These are phyloP conservation scores for Alethe castanea DNA, from an alignment of 2,113 vertebrate genomes.

Conservation along the genomic window DNA sequence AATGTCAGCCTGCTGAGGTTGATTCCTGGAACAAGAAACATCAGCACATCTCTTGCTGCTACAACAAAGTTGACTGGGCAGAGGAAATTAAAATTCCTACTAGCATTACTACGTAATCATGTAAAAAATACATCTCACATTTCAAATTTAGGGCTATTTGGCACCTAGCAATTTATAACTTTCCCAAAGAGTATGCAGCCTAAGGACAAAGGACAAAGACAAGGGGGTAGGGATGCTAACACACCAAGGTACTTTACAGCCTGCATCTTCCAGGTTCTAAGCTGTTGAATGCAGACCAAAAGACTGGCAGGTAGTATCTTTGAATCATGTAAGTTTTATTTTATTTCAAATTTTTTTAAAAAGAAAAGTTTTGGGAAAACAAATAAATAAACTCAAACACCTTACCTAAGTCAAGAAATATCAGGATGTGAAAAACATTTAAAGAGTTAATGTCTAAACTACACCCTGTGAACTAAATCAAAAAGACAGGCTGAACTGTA, in stretches of 20 bases:
- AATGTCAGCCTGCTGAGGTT: neutral
- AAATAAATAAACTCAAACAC: neutral
- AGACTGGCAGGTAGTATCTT: neutral
- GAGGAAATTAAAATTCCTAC: neutral
- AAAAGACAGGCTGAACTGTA: neutral
- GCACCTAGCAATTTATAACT: neutral
- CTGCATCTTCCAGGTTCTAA: neutral
- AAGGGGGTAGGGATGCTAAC: neutral
- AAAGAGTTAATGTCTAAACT: neutral
- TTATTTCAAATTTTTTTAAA: fast-evolving
- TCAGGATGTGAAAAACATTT: neutral
- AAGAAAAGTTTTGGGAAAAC: neutral
- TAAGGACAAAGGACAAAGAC: neutral
- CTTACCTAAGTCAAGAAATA: neutral
- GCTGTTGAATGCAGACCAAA: neutral
- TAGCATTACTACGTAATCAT: neutral
- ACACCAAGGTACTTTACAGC: neutral
- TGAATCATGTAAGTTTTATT: neutral
- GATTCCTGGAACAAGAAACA: neutral
- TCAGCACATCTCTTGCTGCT: neutral
- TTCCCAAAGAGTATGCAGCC: neutral
- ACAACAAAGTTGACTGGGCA: neutral
- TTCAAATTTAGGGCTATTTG: neutral
- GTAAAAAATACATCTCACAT: neutral
- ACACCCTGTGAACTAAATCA: neutral